Evolutionary conservation across 2,113 vertebrate genomes (phyloP).

Genomic region (Nycticorax nycticorax): DNA sequence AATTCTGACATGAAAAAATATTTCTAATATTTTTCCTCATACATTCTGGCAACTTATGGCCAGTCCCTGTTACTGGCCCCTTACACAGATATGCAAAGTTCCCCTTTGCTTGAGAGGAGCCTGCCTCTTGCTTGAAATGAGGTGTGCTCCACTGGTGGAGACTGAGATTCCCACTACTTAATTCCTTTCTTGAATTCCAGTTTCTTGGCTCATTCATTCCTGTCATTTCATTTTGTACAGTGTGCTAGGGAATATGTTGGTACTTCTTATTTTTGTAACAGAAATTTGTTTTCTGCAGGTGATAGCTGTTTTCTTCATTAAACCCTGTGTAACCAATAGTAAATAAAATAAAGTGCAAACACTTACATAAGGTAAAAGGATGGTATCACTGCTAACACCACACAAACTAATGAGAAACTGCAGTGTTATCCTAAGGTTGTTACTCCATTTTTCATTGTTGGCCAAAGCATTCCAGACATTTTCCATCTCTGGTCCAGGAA

Average conservation of each 20-base stretch:
- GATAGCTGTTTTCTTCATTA: not conserved
- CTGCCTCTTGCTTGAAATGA: not conserved
- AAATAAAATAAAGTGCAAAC: not conserved
- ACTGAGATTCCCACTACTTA: not conserved
- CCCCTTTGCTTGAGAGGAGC: not conserved
- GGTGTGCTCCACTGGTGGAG: not conserved
- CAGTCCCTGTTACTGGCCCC: not conserved
- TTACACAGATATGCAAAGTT: not conserved
- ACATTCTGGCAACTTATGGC: not conserved
- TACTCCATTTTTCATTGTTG: constrained; percentile 96
- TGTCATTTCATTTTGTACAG: not conserved
- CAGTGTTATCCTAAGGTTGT: constrained; percentile 91
- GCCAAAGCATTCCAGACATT: constrained; percentile 97
- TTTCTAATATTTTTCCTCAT: not conserved
- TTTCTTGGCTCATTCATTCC: not conserved
- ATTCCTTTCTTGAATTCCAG: not conserved
- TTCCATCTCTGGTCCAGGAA: constrained; percentile 94
- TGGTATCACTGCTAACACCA: constrained; percentile 96
- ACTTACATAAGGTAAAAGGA: constrained; percentile 92
- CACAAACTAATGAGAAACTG: constrained; percentile 97
- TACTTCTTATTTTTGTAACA: not conserved
- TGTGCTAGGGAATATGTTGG: not conserved
- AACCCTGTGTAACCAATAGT: not conserved
- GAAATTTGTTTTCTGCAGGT: not conserved
- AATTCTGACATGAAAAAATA: not conserved